Percentiles rank a stretch among this genome's conserved stretches.
phyloP scores from a whole-genome alignment of 2,113 vertebrate genomes.

The Theristicus caerulescens region DNA sequence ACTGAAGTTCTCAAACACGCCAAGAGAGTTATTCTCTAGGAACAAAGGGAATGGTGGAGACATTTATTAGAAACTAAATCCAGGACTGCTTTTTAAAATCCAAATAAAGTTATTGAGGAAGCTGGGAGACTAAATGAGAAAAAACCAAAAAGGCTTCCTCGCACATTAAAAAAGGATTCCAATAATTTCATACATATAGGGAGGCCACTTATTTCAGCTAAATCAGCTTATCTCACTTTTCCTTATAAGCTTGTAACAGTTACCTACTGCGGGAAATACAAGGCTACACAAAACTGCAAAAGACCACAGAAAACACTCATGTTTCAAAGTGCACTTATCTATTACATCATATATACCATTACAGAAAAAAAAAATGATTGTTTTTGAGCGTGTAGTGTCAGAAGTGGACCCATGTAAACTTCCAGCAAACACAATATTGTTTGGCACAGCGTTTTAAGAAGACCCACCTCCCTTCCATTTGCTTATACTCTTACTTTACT shows the following conservation, averaged over 20 bases:
- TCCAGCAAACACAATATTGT: not conserved
- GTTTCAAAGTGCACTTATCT: not conserved
- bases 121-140: not conserved
- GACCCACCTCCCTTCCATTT: not conserved
- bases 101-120: not conserved
- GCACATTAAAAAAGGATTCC: not conserved
- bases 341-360: not conserved
- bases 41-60: not conserved
- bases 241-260: not conserved
- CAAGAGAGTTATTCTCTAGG: not conserved
- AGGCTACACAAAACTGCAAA: not conserved
- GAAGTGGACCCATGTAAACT: not conserved
- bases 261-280: not conserved
- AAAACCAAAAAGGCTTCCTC: not conserved
- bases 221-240: not conserved
- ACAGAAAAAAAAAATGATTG: not conserved
- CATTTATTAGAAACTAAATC: not conserved
- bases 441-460: not conserved
- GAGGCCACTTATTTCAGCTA: not conserved
- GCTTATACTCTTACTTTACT: not conserved
- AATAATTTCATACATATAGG: not conserved
- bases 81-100: not conserved
- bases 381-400: not conserved
- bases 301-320: not conserved
- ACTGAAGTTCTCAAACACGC: not conserved